A percentile compares a stretch with the other conserved stretches of the same genome.
These are phyloP conservation scores for Atrichornis clamosus DNA, from an alignment of 2,113 vertebrate species.

Conservation along the genomic window DNA sequence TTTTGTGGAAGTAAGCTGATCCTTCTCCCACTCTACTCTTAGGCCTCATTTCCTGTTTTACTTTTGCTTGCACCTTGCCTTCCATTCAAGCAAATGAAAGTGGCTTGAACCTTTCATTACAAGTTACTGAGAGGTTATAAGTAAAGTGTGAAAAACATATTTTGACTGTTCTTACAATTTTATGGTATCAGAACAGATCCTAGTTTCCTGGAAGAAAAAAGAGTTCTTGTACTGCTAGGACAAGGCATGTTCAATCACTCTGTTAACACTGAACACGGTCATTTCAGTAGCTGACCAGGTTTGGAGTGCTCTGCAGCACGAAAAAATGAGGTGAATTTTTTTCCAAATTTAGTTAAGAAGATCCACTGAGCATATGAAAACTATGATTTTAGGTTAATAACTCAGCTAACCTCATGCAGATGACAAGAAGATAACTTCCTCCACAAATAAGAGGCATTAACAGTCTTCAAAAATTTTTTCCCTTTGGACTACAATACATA, in stretches of 20 bases:
- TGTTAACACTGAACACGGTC: neutral
- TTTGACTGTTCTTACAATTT: neutral
- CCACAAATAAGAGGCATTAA: neutral
- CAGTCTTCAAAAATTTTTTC: neutral
- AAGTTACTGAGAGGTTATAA: neutral
- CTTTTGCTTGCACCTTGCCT: neutral
- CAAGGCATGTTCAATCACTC: neutral
- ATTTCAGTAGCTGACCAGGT: neutral
- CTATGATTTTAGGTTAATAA: neutral
- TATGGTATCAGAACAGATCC: neutral
- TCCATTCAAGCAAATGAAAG: neutral
- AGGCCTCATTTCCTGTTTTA: neutral
- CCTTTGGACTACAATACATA: neutral
- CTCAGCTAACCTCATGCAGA: neutral
- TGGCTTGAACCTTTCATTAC: neutral
- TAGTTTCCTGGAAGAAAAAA: neutral
- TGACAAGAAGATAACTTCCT: neutral
- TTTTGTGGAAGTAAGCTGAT: neutral
- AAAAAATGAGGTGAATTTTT: neutral
- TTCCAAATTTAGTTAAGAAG: neutral
- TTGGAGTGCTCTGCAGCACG: neutral
- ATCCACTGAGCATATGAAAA: neutral
- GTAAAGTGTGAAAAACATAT: neutral
- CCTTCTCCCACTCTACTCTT: neutral
- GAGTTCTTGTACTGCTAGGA: neutral